Base-by-base conservation (phyloP, 2,113 vertebrate genomes). In the Microcebus tavaratra region DNA sequence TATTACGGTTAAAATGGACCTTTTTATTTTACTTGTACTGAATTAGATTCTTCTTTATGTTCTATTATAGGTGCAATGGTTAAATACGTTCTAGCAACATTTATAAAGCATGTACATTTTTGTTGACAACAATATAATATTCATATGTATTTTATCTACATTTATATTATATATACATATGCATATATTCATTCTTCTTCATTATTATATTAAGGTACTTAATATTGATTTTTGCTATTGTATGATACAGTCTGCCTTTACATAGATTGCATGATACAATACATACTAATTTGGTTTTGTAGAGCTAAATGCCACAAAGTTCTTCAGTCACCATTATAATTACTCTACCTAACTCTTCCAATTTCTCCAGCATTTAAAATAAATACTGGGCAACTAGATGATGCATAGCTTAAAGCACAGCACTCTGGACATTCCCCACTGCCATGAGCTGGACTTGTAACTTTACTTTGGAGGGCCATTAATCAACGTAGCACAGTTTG, bases 351-450 rank as follows among this genome's bases (percentile, higher is more conserved):
- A 57, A 25, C 12, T 27, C 45, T 48, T 50, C 29, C 25, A 48
- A 8, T 55, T n/a, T 9, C 0, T 6, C 53, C 23, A 82, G 0
- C 14, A 39, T 45, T 25, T 85, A 45, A 86, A 78, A 25, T 42
- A 23, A 45, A n/a, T 4, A 0, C 25, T 65, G 25, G 18, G 18
- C 6, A 39, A 13, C 25, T 12, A 67, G 7, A 59, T 65, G 23
- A 50, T 57, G 2, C 13, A 20, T 12, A 50, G 39, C 12, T 14
- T 61, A 23, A 48, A 12, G 2, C 5, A 10, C 36, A 11, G 2
- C 31, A 36, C 11, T 48, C 3, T 39, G 34, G 1, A 21, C 14
- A 6, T 68, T 21, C 2, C 1, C 6, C 0, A 15, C 3, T 50
- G 2, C 34, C 34, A 5, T 8, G 3, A 67, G 34, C 50, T 57